Evolutionary conservation across 2,888 invertebrate genomes (phyloP).

Genomic region (Hydriomena furcata): DNA sequence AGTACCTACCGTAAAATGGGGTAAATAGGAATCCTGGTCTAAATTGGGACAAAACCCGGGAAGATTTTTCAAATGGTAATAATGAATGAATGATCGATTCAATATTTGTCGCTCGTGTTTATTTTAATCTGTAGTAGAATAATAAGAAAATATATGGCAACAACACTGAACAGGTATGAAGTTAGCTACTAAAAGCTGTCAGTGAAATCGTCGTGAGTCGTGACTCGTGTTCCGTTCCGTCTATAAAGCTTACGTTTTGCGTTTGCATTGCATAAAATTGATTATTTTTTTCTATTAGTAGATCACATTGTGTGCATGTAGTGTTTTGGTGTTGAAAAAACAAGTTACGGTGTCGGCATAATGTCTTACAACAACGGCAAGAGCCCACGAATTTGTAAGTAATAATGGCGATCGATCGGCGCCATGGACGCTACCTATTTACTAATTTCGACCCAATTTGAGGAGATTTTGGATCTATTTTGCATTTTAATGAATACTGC

Average conservation of each 20-base stretch:
- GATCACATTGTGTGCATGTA: too few species aligned
- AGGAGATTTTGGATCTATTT: too few species aligned
- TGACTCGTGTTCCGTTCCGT: too few species aligned
- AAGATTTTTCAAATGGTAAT: slow-evolving; percentile 6
- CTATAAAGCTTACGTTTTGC: too few species aligned
- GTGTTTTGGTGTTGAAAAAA: not conserved
- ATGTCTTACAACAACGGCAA: slow-evolving; percentile 22
- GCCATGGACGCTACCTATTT: too few species aligned
- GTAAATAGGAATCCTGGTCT: slow-evolving; percentile 8
- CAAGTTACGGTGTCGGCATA: not conserved
- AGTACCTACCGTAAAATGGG: slow-evolving; percentile 10
- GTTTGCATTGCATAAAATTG: too few species aligned
- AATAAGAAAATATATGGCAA: not conserved
- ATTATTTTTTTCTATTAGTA: too few species aligned
- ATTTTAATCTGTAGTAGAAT: slow-evolving; percentile 4
- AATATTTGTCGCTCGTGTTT: slow-evolving; percentile 2
- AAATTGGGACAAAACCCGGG: slow-evolving; percentile 5
- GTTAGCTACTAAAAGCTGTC: not conserved
- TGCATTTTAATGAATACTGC: too few species aligned
- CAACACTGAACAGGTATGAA: slow-evolving; percentile 1
- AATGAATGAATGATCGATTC: slow-evolving; percentile 1
- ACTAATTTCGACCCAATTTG: too few species aligned
- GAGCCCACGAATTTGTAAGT: slow-evolving; percentile 20
- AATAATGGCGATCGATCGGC: too few species aligned
- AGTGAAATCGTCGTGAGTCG: too few species aligned